Conservation (phyloP, 2,888 invertebrate genomes). For the Stenoptilia bipunctidactyla region DNA sequence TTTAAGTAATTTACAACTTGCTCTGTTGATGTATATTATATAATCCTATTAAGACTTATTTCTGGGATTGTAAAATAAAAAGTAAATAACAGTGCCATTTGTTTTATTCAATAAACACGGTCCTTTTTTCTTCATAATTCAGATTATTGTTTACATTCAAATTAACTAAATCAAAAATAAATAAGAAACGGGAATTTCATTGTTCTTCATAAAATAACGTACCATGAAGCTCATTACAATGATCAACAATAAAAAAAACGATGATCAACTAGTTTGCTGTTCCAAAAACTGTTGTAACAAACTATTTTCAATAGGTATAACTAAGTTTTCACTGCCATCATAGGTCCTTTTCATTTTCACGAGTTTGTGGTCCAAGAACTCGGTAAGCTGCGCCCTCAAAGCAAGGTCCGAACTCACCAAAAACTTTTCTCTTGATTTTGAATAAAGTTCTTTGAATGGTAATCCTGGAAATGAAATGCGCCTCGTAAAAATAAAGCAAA, state of each 20-base stretch:
- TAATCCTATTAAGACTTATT: constrained; percentile 70
- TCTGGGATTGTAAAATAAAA: constrained; percentile 72
- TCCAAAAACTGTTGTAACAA: constrained; percentile 85
- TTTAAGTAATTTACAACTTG: constrained; percentile 72
- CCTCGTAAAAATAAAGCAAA: too few relatives aligned
- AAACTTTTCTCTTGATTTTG: constrained; percentile 87
- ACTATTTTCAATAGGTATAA: constrained; percentile 81
- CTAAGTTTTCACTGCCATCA: constrained; percentile 86
- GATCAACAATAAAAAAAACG: too few relatives aligned
- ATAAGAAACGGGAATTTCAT: too few relatives aligned
- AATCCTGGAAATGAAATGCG: constrained; percentile 80
- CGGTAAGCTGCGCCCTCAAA: constrained; percentile 90
- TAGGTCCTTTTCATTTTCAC: constrained; percentile 82
- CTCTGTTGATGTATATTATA: constrained; percentile 70
- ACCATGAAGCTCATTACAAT: too few relatives aligned
- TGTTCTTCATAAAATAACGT: too few relatives aligned
- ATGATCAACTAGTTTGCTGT: constrained; percentile 54
- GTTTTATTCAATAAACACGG: constrained; percentile 26
- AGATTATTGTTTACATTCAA: too few relatives aligned
- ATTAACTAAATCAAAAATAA: too few relatives aligned
- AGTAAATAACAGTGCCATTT: constrained; percentile 31
- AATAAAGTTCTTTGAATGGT: constrained; percentile 89
- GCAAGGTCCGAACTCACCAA: constrained; percentile 94
- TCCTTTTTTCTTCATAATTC: too few relatives aligned
- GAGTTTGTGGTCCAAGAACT: constrained; percentile 95